Percentiles rank a stretch among this genome's conserved stretches.
phyloP scores from a whole-genome alignment of 2,113 vertebrate genomes.

The Phrynosoma platyrhinos region DNA sequence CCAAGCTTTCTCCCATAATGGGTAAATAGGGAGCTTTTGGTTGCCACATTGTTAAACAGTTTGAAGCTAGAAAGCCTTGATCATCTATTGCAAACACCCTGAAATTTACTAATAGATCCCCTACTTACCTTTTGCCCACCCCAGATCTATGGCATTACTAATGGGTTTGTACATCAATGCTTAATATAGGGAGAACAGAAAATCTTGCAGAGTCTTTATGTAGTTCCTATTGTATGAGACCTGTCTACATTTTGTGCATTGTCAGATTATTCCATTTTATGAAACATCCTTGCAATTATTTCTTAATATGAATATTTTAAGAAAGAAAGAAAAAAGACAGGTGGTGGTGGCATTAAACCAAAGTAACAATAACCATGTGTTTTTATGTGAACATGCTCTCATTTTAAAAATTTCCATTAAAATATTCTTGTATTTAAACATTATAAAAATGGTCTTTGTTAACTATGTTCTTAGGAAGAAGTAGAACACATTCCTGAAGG shows the following conservation, averaged over 20 bases:
- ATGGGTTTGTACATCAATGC: too few species aligned
- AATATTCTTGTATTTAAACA: slow-evolving; percentile 29
- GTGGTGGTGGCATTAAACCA: neutral
- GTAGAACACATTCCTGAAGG: neutral
- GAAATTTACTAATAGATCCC: too few species aligned
- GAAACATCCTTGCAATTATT: neutral
- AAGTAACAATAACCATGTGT: neutral
- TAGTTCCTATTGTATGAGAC: neutral
- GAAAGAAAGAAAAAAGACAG: neutral
- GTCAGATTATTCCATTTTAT: neutral
- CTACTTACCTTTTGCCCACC: too few species aligned
- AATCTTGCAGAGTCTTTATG: neutral
- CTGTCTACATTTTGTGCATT: too few species aligned
- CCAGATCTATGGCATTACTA: neutral
- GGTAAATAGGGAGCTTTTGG: too few species aligned
- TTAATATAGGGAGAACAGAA: neutral
- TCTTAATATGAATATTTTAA: neutral
- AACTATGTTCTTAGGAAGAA: neutral
- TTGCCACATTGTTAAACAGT: too few species aligned
- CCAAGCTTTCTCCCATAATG: too few species aligned
- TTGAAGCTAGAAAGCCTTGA: too few species aligned
- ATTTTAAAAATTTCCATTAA: neutral
- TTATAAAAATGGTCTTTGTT: slow-evolving; percentile 25
- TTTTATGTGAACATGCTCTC: neutral
- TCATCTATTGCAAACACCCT: too few species aligned